Evolutionary conservation across 2,113 vertebrate genomes (phyloP).

Genomic region (Acanthochromis polyacanthus): DNA sequence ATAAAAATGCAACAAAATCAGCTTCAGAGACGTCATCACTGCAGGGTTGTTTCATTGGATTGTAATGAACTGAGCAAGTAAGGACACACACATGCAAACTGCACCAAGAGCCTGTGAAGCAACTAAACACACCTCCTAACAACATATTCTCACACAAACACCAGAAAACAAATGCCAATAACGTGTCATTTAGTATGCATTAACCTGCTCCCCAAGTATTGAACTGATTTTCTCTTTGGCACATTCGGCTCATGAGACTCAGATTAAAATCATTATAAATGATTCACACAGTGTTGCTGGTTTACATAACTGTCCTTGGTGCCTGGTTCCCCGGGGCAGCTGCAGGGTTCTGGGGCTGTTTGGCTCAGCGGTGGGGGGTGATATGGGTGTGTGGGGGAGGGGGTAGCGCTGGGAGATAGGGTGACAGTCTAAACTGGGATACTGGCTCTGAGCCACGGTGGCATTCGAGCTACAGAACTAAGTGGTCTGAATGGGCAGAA

Average conservation of each 20-base stretch:
- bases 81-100: neutral
- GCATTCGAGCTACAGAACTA: conserved; percentile 42
- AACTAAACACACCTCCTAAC: neutral
- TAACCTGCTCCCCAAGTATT: neutral
- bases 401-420: conserved; percentile 40
- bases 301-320: conserved; percentile 81
- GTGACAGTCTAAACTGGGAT: conserved; percentile 83
- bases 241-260: neutral
- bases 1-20: too few species aligned
- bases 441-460: conserved; percentile 57
- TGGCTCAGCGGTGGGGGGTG: neutral
- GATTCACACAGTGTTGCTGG: conserved; percentile 41
- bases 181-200: neutral
- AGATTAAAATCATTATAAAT: conserved; percentile 26
- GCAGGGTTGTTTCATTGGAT: neutral
- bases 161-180: neutral
- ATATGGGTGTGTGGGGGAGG: conserved; percentile 6
- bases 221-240: neutral
- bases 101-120: neutral
- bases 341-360: conserved; percentile 44
- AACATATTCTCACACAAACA: neutral
- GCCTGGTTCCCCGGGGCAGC: conserved; percentile 62
- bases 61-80: neutral
- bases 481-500: conserved; percentile 49
- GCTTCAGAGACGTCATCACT: neutral